Percentiles rank a stretch among this genome's conserved stretches.
phyloP scores from a whole-genome alignment of 2,113 vertebrate species.

The Lagopus muta region DNA sequence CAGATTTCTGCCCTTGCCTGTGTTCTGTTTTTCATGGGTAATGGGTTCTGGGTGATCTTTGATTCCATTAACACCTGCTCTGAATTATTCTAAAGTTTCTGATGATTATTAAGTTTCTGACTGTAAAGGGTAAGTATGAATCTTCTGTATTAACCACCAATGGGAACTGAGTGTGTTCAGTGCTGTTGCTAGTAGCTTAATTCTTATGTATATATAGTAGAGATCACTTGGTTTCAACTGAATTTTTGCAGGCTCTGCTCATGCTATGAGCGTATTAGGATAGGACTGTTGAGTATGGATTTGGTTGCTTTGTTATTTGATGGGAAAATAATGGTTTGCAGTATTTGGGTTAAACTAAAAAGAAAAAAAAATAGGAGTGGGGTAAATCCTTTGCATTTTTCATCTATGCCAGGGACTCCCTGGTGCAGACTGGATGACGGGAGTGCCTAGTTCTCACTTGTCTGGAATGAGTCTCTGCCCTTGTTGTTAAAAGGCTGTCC shows the following conservation, averaged over 20 bases:
- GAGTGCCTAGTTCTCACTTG: background rate
- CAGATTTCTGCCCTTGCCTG: background rate
- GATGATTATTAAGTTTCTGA: background rate
- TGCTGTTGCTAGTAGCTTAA: background rate
- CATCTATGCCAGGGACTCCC: background rate
- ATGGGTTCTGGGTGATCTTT: background rate
- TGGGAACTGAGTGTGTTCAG: background rate
- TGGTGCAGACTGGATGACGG: background rate
- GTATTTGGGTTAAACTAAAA: background rate
- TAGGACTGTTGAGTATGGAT: background rate
- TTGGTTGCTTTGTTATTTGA: background rate
- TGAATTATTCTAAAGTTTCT: background rate
- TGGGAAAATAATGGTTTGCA: background rate
- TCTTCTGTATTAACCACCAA: background rate
- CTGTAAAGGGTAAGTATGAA: background rate
- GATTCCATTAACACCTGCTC: background rate
- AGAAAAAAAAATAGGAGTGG: background rate
- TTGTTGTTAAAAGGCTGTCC: background rate
- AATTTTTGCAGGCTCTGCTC: background rate
- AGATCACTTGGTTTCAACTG: background rate
- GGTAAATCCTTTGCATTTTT: background rate
- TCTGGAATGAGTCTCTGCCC: background rate
- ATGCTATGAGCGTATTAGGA: background rate
- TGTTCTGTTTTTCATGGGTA: background rate
- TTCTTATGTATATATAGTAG: background rate